phyloP scores from a whole-genome alignment of 2,113 vertebrate species.

The Cololabis saira region DNA sequence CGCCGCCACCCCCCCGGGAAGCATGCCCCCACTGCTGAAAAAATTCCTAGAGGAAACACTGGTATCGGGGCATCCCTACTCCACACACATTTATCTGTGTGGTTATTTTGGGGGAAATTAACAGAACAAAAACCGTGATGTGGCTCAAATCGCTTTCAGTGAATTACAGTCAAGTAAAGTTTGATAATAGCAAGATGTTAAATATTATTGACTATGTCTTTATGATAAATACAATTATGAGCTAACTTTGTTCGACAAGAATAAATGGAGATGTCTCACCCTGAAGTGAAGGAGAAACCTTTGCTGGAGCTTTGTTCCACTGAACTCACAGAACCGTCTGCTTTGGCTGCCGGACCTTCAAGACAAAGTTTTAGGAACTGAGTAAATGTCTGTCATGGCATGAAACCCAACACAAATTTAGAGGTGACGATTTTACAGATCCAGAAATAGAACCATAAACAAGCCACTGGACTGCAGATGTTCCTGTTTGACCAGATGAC shows the following conservation, averaged over 20 bases:
- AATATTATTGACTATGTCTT: background rate
- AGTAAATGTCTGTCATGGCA: background rate
- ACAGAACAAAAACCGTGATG: too few species aligned
- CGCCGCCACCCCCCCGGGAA: too few species aligned
- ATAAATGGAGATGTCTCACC: constrained; percentile 78
- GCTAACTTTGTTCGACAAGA: background rate
- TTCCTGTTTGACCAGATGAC: background rate
- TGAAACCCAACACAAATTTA: background rate
- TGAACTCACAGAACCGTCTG: constrained; percentile 72
- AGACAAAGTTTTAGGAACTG: background rate
- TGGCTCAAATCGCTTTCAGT: background rate
- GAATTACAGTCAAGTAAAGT: background rate
- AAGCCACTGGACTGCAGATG: background rate
- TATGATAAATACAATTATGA: background rate
- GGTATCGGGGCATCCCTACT: too few species aligned
- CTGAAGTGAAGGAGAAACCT: constrained; percentile 81
- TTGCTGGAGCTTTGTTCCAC: constrained; percentile 81
- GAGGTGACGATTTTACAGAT: background rate
- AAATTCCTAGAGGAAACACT: too few species aligned
- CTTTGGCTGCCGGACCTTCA: constrained; percentile 76
- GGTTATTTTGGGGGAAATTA: background rate
- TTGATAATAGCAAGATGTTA: too few species aligned
- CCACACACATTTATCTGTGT: background rate
- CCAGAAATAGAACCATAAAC: too few species aligned
- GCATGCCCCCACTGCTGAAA: too few species aligned